Base-by-base conservation (phyloP, 2,888 invertebrate species). In the Amblyjoppa fuscipennis region DNA sequence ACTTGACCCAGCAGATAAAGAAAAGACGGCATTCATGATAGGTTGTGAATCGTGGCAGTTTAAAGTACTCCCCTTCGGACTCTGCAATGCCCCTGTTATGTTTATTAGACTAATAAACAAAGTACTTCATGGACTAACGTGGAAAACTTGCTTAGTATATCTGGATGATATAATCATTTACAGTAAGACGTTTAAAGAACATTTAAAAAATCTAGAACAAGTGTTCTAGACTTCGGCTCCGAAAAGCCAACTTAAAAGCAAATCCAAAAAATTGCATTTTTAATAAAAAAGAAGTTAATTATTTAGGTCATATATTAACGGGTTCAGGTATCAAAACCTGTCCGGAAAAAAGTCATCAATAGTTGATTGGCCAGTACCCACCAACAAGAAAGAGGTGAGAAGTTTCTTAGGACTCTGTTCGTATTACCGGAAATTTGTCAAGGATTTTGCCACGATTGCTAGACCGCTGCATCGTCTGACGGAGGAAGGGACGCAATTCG, bases 81-180 rank as follows among this genome's bases (percentile, higher is more conserved):
- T 80, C 3, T 84, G 84, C 11, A 75, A 80, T 56, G 71, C 84
- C n/a, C 79, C 76, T 7, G 38, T 66, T 9, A 84, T 64, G 9
- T 80, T 84, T 31, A 69, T 76, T 5, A 38, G 82, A 3, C 11
- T 82, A 11, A 80, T 84, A 64, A 79, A 84, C 11, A 28, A 56
- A n/a, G 76, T 84, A 25, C 49, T 84, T n/a, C 64, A 85, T 70
- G 68, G 81, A 68, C 13, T 89, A 86, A 91, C 91, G 93, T 84
- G 87, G 81, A 84, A 87, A 61, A 88, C 71, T 0, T 87, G 83
- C n/a, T 31, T 89, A 20, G 83, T 89, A 0, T 89, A 88, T 70
- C 64, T 88, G 0, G 89, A 89, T 20, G 89, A 89, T 83, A 88
- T 87, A 11, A 87, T 88, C 31, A 71, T 85, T 5, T 81, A 83